Conservation (phyloP, 2,888 invertebrate species). For the Agonum fuliginosum region DNA sequence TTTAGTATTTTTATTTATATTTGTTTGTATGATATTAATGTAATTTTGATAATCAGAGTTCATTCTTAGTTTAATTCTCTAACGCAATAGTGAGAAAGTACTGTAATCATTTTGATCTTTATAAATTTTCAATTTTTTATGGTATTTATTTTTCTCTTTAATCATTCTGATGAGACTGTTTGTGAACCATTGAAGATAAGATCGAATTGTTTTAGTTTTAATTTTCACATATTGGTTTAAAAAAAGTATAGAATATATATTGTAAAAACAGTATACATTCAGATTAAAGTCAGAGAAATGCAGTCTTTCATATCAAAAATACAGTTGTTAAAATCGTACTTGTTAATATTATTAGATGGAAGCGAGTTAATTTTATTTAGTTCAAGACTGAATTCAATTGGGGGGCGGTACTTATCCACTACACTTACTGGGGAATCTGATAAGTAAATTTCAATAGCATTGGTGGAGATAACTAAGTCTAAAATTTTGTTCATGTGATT, state of each 20-base stretch:
- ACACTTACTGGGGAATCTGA: neutral
- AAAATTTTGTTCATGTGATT: no score
- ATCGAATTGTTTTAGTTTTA: neutral
- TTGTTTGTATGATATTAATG: no score
- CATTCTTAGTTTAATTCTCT: no score
- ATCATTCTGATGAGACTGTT: neutral
- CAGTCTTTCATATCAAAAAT: neutral
- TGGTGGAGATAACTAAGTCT: neutral
- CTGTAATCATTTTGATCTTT: neutral
- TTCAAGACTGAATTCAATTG: neutral
- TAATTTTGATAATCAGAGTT: no score
- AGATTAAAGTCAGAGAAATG: neutral
- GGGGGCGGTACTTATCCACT: no score
- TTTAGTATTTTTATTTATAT: no score
- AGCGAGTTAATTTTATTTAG: neutral
- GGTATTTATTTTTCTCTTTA: neutral
- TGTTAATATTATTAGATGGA: neutral
- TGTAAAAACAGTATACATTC: neutral
- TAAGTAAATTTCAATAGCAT: neutral
- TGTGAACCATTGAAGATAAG: neutral
- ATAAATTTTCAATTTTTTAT: neutral
- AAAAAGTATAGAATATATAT: neutral
- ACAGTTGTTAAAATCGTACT: neutral
- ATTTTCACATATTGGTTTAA: neutral
- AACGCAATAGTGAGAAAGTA: no score